A percentile compares a stretch with the other conserved stretches of the same genome.
phyloP scores from a whole-genome alignment of 2,888 invertebrate species.

The Drosophila testacea region DNA sequence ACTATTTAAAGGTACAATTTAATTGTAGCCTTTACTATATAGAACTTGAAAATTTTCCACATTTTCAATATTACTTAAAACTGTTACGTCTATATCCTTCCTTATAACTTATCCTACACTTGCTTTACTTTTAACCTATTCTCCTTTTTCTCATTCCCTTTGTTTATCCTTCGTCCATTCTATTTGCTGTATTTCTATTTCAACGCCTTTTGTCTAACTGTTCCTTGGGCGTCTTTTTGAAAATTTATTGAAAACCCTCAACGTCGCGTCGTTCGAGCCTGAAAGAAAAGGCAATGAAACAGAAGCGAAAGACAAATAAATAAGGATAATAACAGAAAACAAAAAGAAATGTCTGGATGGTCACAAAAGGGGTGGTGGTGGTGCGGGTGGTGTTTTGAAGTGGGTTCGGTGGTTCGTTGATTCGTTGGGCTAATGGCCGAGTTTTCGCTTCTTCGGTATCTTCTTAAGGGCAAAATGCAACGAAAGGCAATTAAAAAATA shows the following conservation, averaged over 20 bases:
- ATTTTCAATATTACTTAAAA: too few relatives aligned
- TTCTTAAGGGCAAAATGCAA: slow-evolving; percentile 23
- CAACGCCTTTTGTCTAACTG: slow-evolving; percentile 47
- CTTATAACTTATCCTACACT: not conserved
- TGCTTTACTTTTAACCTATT: not conserved
- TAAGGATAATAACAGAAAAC: slow-evolving; percentile 73
- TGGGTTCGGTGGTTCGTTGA: not conserved
- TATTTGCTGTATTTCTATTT: slow-evolving; percentile 35
- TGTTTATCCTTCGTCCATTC: slow-evolving; percentile 1
- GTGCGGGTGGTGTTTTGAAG: not conserved
- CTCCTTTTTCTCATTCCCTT: not conserved
- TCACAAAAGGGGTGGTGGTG: slow-evolving; percentile 3
- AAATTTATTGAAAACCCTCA: slow-evolving; percentile 62
- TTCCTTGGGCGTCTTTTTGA: slow-evolving; percentile 28
- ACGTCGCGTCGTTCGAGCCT: slow-evolving; percentile 22
- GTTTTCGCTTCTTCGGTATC: slow-evolving; percentile 7
- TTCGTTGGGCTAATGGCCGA: slow-evolving; percentile 32
- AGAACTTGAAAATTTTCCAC: not conserved
- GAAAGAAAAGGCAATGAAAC: slow-evolving; percentile 51
- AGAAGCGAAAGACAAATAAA: slow-evolving; percentile 78
- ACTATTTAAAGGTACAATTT: too few relatives aligned
- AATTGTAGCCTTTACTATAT: not conserved
- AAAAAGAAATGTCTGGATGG: slow-evolving; percentile 12
- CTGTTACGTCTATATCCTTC: not conserved
- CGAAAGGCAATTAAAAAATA: slow-evolving; percentile 83